Percentiles rank a stretch among this genome's conserved stretches.
Conservation (phyloP, 2,797 vertebrate genomes). For the Lates japonicus region DNA sequence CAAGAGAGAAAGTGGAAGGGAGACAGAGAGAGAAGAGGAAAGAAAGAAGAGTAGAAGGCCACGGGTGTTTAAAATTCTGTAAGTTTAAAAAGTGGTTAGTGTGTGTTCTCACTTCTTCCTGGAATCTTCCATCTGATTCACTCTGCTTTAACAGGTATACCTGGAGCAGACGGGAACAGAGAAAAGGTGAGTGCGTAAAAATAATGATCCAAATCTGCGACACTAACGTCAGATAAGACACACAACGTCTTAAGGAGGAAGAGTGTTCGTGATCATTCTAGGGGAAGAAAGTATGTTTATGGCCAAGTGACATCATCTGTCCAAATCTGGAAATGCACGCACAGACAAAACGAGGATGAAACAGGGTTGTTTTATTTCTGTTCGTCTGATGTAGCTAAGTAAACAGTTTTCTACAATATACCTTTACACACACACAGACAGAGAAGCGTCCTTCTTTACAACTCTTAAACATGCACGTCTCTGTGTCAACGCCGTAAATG, state of each 20-base stretch:
- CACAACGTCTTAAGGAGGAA: conserved; percentile 87
- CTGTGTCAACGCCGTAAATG: conserved; percentile 50
- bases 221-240: neutral
- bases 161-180: conserved; percentile 68
- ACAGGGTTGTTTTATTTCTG: conserved; percentile 19
- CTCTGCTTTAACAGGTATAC: conserved; percentile 91
- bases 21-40: conserved; percentile 52
- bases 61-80: neutral
- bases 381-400: conserved; percentile 23
- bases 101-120: conserved; percentile 88
- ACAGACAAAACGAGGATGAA: conserved; percentile 20
- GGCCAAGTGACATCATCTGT: conserved; percentile 90
- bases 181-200: neutral
- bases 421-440: conserved; percentile 15
- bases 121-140: conserved; percentile 90
- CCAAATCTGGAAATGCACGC: conserved; percentile 87
- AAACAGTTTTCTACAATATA: conserved; percentile 39
- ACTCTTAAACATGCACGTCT: conserved; percentile 30
- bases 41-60: conserved; percentile 62
- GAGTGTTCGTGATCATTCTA: conserved; percentile 91
- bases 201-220: neutral
- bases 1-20: conserved; percentile 46
- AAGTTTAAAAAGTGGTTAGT: conserved; percentile 7
- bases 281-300: conserved; percentile 93
- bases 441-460: conserved; percentile 27